Percentiles rank a stretch among this genome's conserved stretches.
Evolutionary conservation across 2,888 invertebrate genomes (phyloP).

Genomic region (Drosophila peninsularis): DNA sequence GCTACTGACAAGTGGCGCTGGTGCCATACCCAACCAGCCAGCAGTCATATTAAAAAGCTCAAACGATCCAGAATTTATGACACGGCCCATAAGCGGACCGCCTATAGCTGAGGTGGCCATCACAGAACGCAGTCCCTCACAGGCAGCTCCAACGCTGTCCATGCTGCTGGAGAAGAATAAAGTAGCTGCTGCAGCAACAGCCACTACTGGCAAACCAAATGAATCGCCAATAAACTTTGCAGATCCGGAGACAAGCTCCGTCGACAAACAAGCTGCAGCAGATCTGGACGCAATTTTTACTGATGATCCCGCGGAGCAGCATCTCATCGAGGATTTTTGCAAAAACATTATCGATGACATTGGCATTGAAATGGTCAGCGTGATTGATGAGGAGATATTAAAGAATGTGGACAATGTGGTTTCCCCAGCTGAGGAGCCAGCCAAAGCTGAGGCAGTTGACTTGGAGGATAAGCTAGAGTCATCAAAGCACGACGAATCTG

Average conservation of each 20-base stretch:
- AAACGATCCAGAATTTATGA: constrained; percentile 71
- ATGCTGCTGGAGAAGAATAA: constrained; percentile 88
- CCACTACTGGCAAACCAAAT: constrained; percentile 10
- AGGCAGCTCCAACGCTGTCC: constrained; percentile 90
- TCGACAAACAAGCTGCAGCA: constrained; percentile 34
- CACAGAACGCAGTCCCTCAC: constrained; percentile 86
- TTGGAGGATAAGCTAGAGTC: constrained; percentile 66
- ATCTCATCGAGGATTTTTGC: constrained; percentile 82
- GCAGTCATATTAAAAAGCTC: constrained; percentile 70
- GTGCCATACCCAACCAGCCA: constrained; percentile 72
- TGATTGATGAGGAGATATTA: constrained; percentile 82
- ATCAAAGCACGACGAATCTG: constrained; percentile 32
- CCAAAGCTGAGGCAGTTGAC: constrained; percentile 64
- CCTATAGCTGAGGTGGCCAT: constrained; percentile 58
- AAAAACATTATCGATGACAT: constrained; percentile 83
- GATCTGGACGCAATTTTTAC: constrained; percentile 13
- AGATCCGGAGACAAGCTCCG: constrained; percentile 24
- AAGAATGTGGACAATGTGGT: constrained; percentile 81
- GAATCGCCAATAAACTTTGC: constrained; percentile 20
- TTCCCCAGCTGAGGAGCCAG: constrained; percentile 37
- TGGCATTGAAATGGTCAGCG: constrained; percentile 82
- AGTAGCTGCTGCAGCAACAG: constrained; percentile 13
- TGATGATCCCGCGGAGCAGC: constrained; percentile 80
- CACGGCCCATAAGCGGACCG: constrained; percentile 83
- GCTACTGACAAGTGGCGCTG: constrained; percentile 82